These are phyloP conservation scores for Gisinianus flammeolus DNA, from an alignment of 2,888 invertebrate species.

Conservation along the genomic window DNA sequence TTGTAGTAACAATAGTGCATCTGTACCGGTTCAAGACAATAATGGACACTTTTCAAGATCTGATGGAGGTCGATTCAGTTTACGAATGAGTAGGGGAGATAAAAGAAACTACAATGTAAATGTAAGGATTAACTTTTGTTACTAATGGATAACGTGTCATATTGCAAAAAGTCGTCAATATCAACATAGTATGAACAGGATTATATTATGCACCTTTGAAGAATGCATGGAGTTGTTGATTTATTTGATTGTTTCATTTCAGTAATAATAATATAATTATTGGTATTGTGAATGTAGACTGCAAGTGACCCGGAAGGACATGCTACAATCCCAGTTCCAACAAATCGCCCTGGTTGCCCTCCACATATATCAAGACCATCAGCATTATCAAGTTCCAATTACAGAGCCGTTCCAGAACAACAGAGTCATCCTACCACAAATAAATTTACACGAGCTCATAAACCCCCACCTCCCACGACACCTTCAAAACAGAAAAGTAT, in stretches of 20 bases:
- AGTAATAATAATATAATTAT: neutral
- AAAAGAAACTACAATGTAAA: conserved; percentile 42
- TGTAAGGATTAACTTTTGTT: too few relatives aligned
- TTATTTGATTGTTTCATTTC: neutral
- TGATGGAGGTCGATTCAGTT: conserved; percentile 71
- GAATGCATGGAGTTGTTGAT: neutral
- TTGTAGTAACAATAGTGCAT: neutral
- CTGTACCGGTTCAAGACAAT: too few relatives aligned
- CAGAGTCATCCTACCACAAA: conserved; percentile 15
- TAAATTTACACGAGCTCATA: conserved; percentile 5
- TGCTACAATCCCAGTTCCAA: neutral
- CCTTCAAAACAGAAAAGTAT: conserved; percentile 23
- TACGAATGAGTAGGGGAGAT: conserved; percentile 63
- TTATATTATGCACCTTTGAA: too few relatives aligned
- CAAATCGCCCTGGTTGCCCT: too few relatives aligned
- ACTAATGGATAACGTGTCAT: conserved; percentile 11
- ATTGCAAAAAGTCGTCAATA: too few relatives aligned
- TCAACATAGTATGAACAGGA: too few relatives aligned
- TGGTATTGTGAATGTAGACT: conserved; percentile 3
- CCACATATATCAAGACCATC: conserved; percentile 26
- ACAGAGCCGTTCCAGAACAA: conserved; percentile 31
- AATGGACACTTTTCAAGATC: conserved; percentile 64
- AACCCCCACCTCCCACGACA: neutral
- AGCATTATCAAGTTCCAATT: conserved; percentile 12
- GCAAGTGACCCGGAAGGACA: conserved; percentile 13